Percentiles rank a stretch among this genome's conserved stretches.
These are phyloP conservation scores for Xylota sylvarum DNA, from an alignment of 2,888 invertebrate species.

Conservation along the genomic window DNA sequence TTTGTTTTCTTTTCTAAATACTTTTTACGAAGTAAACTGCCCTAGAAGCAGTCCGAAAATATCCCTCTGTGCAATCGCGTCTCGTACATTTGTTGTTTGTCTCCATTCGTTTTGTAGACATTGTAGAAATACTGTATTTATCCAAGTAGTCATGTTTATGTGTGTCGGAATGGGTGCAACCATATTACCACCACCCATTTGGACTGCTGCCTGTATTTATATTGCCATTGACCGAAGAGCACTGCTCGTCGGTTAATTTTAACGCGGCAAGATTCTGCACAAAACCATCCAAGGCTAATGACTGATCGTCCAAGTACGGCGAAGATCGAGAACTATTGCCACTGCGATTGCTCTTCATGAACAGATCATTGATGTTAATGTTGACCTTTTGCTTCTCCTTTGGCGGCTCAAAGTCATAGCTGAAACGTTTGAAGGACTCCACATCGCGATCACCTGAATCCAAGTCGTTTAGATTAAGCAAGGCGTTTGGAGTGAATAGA, in stretches of 20 bases:
- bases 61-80: conserved; percentile 6
- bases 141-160: conserved; percentile 17
- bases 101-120: not conserved
- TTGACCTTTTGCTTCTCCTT: conserved; percentile 91
- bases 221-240: conserved; percentile 81
- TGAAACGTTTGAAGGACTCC: conserved; percentile 95
- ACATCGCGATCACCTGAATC: conserved; percentile 93
- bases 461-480: conserved; percentile 91
- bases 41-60: conserved; percentile 36
- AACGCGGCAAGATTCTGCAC: conserved; percentile 83
- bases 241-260: conserved; percentile 82
- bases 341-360: conserved; percentile 84
- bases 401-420: conserved; percentile 92
- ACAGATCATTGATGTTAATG: conserved; percentile 92
- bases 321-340: conserved; percentile 80
- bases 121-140: conserved; percentile 45
- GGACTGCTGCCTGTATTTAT: conserved; percentile 76
- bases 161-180: conserved; percentile 47
- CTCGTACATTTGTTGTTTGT: conserved; percentile 12
- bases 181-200: conserved; percentile 79
- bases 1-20: conserved; percentile 57
- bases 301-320: conserved; percentile 83
- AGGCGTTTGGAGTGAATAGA: conserved; percentile 93
- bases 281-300: conserved; percentile 81
- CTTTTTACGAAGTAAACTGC: conserved; percentile 72